phyloP scores from a whole-genome alignment of 2,888 invertebrate species.

The Electrophaes corylata region DNA sequence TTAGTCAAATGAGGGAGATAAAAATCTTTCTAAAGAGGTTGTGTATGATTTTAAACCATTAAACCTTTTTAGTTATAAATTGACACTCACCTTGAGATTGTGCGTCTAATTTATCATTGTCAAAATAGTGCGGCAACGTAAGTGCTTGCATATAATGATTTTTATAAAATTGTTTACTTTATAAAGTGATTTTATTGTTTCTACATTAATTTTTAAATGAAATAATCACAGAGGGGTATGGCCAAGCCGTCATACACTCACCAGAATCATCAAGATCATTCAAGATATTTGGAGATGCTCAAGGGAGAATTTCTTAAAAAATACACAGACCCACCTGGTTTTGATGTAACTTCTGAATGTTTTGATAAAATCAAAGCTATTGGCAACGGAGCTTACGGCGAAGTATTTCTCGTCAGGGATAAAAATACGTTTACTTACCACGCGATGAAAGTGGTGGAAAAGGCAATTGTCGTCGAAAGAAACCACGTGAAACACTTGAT shows the following conservation, averaged over 20 bases:
- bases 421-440: slow-evolving; percentile 86
- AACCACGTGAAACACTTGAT: slow-evolving; percentile 95
- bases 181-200: slow-evolving; percentile 42
- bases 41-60: background rate
- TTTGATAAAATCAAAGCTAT: slow-evolving; percentile 90
- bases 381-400: slow-evolving; percentile 95
- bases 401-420: slow-evolving; percentile 90
- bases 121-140: slow-evolving; percentile 19
- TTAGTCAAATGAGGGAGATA: no score
- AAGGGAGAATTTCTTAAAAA: slow-evolving; percentile 64
- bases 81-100: background rate
- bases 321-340: slow-evolving; percentile 43
- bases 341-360: slow-evolving; percentile 72
- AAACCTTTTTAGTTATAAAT: background rate
- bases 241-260: slow-evolving; percentile 56
- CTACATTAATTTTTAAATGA: slow-evolving; percentile 53
- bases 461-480: slow-evolving; percentile 92
- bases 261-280: slow-evolving; percentile 65
- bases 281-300: slow-evolving; percentile 65
- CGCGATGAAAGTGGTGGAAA: slow-evolving; percentile 95
- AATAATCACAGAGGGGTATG: slow-evolving; percentile 54
- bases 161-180: slow-evolving; percentile 46
- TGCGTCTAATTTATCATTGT: background rate
- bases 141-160: slow-evolving; percentile 35
- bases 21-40: no score